Conservation (phyloP, 2,888 invertebrate genomes). For the Chymomyza fuscimana region DNA sequence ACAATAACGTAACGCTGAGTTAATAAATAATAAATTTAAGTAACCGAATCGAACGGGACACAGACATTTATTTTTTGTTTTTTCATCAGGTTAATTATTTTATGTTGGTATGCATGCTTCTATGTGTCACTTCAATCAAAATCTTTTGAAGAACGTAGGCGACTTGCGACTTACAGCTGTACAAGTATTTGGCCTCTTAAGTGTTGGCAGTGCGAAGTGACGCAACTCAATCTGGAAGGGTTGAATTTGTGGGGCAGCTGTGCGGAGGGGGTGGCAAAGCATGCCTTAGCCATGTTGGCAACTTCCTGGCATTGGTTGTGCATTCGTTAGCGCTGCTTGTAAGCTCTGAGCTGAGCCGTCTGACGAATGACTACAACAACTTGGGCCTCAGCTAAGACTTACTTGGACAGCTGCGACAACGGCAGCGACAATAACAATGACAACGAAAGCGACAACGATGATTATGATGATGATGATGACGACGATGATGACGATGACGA, state of each 20-base stretch:
- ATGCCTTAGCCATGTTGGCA: not conserved
- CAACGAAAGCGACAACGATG: constrained; percentile 11
- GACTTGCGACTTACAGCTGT: not conserved
- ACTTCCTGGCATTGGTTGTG: not conserved
- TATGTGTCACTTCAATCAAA: too few relatives aligned
- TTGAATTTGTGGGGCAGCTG: too few relatives aligned
- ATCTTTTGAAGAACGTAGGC: not conserved
- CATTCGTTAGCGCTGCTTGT: not conserved
- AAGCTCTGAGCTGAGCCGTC: not conserved
- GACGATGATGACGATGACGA: not conserved
- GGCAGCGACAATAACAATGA: not conserved
- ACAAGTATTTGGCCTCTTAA: not conserved
- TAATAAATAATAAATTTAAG: too few relatives aligned
- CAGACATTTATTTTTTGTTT: too few relatives aligned
- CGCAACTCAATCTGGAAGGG: too few relatives aligned
- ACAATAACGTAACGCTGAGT: too few relatives aligned
- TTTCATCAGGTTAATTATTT: too few relatives aligned
- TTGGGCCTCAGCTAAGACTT: not conserved
- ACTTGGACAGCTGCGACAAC: not conserved
- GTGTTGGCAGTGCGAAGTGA: too few relatives aligned
- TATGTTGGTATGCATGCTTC: too few relatives aligned
- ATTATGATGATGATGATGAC: not conserved
- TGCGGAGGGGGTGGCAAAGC: not conserved
- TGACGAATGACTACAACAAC: not conserved
- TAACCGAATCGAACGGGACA: too few relatives aligned